These are phyloP conservation scores for Anguilla marmorata DNA, from an alignment of 2,797 vertebrate genomes.

Conservation along the genomic window DNA sequence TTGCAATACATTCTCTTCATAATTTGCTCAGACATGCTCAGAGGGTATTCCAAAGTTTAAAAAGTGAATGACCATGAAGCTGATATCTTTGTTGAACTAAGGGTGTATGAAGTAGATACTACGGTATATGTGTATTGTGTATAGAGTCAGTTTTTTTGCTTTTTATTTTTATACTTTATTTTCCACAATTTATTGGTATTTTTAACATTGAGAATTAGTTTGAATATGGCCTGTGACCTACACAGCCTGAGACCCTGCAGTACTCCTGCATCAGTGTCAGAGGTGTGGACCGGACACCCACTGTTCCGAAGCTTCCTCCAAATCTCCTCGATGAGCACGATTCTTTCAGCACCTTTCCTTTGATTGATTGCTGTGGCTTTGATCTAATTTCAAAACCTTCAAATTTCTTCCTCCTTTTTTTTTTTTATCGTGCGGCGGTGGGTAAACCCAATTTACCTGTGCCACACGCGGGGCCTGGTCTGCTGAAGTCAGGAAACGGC, in stretches of 20 bases:
- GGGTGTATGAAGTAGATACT: too few species aligned
- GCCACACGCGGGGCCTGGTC: constrained; percentile 68
- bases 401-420: constrained; percentile 62
- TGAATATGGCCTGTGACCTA: not conserved
- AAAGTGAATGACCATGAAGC: too few species aligned
- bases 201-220: not conserved
- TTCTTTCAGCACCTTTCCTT: constrained; percentile 64
- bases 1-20: too few species aligned
- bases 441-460: constrained; percentile 78
- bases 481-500: constrained; percentile 65
- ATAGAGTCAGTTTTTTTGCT: too few species aligned
- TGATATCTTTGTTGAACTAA: too few species aligned
- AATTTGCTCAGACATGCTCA: too few species aligned
- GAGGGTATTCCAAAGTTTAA: too few species aligned
- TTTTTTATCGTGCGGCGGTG: constrained; percentile 55
- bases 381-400: constrained; percentile 81
- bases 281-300: constrained; percentile 65
- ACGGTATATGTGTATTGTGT: too few species aligned
- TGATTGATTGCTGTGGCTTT: constrained; percentile 79
- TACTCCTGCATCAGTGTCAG: constrained; percentile 51
- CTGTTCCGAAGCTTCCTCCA: constrained; percentile 76
- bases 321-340: constrained; percentile 59
- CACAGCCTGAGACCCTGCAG: not conserved
- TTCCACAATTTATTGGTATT: constrained; percentile 47
- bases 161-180: constrained; percentile 36